Evolutionary conservation across 2,888 invertebrate genomes (phyloP).

Genomic region (Cinara cedri): DNA sequence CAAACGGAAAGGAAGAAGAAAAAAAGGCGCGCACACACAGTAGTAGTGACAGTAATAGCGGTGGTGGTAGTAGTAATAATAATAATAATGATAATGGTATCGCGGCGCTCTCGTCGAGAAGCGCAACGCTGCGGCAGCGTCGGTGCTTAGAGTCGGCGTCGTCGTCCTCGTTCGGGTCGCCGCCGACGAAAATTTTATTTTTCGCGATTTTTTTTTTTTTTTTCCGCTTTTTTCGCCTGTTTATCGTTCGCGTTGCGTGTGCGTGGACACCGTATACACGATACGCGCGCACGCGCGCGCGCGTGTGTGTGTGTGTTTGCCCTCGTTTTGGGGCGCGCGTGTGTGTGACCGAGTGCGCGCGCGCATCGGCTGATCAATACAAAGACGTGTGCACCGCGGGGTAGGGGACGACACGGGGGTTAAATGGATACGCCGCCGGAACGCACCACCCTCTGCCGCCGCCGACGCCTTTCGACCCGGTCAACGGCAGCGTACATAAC

Average conservation of each 20-base stretch:
- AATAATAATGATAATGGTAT: not conserved
- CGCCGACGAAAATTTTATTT: constrained; percentile 20
- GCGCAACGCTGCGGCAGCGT: not conserved
- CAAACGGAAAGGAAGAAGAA: not conserved
- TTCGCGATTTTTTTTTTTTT: not conserved
- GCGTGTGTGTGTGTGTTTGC: constrained; percentile 1
- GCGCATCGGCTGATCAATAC: constrained; percentile 55
- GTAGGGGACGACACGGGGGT: not conserved
- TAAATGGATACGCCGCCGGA: constrained; percentile 9
- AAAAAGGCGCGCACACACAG: too few species aligned
- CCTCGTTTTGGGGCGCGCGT: constrained; percentile 2
- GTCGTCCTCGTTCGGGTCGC: constrained; percentile 36
- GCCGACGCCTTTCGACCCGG: constrained; percentile 4
- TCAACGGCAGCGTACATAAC: constrained; percentile 22
- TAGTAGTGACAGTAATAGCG: not conserved
- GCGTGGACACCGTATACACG: too few species aligned
- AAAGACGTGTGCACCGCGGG: constrained; percentile 38
- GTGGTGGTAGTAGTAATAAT: not conserved
- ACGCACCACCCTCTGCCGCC: not conserved
- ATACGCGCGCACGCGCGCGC: not conserved
- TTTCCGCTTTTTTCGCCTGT: not conserved
- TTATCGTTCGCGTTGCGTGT: constrained; percentile 29
- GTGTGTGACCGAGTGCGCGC: constrained; percentile 9
- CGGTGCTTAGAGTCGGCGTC: not conserved
- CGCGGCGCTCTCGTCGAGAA: not conserved